Percentiles rank a stretch among this genome's conserved stretches.
Conservation (phyloP, 2,888 invertebrate species). For the Metalampra italica region DNA sequence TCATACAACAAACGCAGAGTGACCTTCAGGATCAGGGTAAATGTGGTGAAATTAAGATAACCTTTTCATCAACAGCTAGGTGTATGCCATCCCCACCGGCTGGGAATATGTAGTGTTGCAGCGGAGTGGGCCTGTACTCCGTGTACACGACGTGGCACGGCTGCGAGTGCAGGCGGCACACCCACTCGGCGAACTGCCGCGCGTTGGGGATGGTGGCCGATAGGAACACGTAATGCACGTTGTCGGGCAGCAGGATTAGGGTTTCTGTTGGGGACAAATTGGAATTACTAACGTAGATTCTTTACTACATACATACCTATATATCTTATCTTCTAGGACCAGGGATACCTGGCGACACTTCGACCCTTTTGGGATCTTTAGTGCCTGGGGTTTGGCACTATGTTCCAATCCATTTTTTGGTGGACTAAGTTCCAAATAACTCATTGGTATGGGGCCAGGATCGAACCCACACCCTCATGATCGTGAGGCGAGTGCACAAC, state of each 20-base stretch:
- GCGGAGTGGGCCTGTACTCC: constrained; percentile 97
- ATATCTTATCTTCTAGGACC: too few species aligned
- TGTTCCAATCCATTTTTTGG: too few species aligned
- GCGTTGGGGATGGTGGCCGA: constrained; percentile 99
- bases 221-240: constrained; percentile 98
- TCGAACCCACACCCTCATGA: too few species aligned
- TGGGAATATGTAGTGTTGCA: constrained; percentile 99
- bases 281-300: neutral
- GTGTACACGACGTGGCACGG: constrained; percentile 99
- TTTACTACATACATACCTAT: too few species aligned
- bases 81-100: constrained; percentile 97
- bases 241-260: constrained; percentile 96
- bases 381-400: too few species aligned
- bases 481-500: too few species aligned
- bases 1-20: too few species aligned
- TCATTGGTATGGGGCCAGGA: too few species aligned
- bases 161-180: constrained; percentile 95
- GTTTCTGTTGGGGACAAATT: constrained; percentile 81
- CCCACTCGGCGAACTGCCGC: constrained; percentile 96
- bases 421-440: too few species aligned
- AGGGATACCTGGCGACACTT: too few species aligned
- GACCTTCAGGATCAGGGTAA: too few species aligned
- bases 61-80: constrained; percentile 95
- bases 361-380: too few species aligned
- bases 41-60: constrained; percentile 26